Conservation (phyloP, 2,888 invertebrate genomes). For the Agonopterix arenella region DNA sequence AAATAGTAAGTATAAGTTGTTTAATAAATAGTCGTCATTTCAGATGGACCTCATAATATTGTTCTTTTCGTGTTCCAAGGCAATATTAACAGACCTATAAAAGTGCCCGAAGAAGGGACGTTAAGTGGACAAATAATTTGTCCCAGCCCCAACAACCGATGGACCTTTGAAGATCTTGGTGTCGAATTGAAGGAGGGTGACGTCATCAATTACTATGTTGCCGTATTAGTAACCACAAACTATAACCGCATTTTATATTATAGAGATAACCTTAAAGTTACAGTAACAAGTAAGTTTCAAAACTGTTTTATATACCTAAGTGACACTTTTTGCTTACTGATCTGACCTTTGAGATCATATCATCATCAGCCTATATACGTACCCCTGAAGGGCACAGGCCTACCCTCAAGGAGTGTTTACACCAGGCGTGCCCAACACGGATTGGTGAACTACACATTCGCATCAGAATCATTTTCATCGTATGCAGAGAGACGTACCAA, state of each 20-base stretch:
- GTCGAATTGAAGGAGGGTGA: constrained; percentile 69
- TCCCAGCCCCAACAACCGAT: constrained; percentile 55
- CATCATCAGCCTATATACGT: too few species aligned
- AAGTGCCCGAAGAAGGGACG: constrained; percentile 66
- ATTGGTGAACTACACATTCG: too few species aligned
- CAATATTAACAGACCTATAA: constrained; percentile 75
- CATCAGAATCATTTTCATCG: too few species aligned
- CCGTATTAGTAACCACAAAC: constrained; percentile 74
- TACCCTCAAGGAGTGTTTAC: too few species aligned
- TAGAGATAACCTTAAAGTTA: constrained; percentile 51
- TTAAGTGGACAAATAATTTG: constrained; percentile 62
- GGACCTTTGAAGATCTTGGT: constrained; percentile 67
- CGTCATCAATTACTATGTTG: constrained; percentile 78
- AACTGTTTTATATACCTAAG: too few species aligned
- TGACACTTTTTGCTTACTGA: too few species aligned
- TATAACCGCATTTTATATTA: constrained; percentile 62
- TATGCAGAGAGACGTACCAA: too few species aligned
- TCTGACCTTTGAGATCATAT: too few species aligned
- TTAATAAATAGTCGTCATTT: constrained; percentile 7
- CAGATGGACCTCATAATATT: constrained; percentile 71
- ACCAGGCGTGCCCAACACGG: too few species aligned
- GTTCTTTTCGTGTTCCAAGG: constrained; percentile 80
- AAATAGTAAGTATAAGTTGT: too few species aligned
- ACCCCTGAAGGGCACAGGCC: too few species aligned
- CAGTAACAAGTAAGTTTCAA: constrained; percentile 11